These are phyloP conservation scores for Yponomeuta sedellus DNA, from an alignment of 2,888 invertebrate species.

Conservation along the genomic window DNA sequence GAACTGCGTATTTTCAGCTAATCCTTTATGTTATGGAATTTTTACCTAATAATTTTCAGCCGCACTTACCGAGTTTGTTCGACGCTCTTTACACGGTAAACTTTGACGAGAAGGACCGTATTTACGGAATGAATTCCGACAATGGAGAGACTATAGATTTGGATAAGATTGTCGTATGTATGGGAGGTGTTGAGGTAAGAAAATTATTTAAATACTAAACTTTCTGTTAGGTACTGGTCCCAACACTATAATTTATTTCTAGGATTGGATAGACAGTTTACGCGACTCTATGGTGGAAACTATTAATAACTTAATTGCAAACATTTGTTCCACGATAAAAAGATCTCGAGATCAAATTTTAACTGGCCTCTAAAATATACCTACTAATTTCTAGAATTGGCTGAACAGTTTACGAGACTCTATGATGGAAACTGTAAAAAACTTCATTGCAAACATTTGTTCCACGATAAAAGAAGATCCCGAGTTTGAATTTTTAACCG, in stretches of 20 bases:
- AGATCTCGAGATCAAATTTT: too few relatives aligned
- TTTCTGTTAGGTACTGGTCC: too few relatives aligned
- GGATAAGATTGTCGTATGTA: conserved; percentile 81
- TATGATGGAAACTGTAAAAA: conserved; percentile 85
- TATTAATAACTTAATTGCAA: too few relatives aligned
- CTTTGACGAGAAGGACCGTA: conserved; percentile 88
- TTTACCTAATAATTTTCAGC: conserved; percentile 40
- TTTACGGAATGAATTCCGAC: conserved; percentile 84
- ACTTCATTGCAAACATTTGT: conserved; percentile 82
- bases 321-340: too few relatives aligned
- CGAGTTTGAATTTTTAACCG: conserved; percentile 84
- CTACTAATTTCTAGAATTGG: conserved; percentile 75
- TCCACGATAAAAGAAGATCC: conserved; percentile 79
- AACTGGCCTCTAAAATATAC: too few relatives aligned
- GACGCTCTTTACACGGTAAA: conserved; percentile 88
- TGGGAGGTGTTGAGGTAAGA: conserved; percentile 87
- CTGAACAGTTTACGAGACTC: conserved; percentile 81
- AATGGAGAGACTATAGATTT: conserved; percentile 85
- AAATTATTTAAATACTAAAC: too few relatives aligned
- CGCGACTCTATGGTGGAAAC: too few relatives aligned
- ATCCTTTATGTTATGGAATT: background rate
- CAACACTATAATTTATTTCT: too few relatives aligned
- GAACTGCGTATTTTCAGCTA: too few relatives aligned
- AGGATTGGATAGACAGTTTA: too few relatives aligned
- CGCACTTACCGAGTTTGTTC: conserved; percentile 89